Base-by-base conservation (phyloP, 2,888 invertebrate genomes). In the Blera fallax region DNA sequence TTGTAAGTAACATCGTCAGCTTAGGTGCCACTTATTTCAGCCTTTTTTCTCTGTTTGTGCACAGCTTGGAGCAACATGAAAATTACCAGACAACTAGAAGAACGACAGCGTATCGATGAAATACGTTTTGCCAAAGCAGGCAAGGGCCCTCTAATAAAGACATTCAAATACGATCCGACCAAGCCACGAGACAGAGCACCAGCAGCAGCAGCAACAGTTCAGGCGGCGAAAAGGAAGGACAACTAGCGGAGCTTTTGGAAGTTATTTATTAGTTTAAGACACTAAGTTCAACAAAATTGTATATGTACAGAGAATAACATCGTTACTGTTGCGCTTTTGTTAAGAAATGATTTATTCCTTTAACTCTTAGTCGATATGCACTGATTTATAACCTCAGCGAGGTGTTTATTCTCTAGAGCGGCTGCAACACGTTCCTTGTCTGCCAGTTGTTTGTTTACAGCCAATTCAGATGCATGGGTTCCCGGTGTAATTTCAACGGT, bases 361-460 rank as follows among this genome's bases (percentile, higher is more conserved):
- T 87, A 89, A 43, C 88, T 87, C 73, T 87, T 89, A 0, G 87
- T 69, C 3, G 91, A 87, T 37, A 98, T 94, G 91, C 99, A 99
- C 90, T 98, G 97, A 91, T 99, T 99, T 5, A 99, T 98, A 11
- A 99, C 98, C 91, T 96, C 95, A 37, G 98, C 94, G 0, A 99
- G 93, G 90, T 98, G 96, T 18, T 94, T 94, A 91, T 99, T 99
- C 92, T 99, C 99, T 85, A 99, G 93, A 0, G 99, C 99, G 0
- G 99, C 99, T 0, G 99, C 98, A 0, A 99, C 98, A 87, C 99
- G 93, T 91, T 99, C 99, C 91, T 99, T 99, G 91, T 99, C 99
- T 0, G 97, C 98, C 18, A 99, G 93, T 90, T 99, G 99, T 90
- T 99, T 99, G 92, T 99, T 99, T 2, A 99, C 97, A 0, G 98